A percentile compares a stretch with the other conserved stretches of the same genome.
Conservation (phyloP, 2,113 vertebrate species). For the Cichladusa arquata region DNA sequence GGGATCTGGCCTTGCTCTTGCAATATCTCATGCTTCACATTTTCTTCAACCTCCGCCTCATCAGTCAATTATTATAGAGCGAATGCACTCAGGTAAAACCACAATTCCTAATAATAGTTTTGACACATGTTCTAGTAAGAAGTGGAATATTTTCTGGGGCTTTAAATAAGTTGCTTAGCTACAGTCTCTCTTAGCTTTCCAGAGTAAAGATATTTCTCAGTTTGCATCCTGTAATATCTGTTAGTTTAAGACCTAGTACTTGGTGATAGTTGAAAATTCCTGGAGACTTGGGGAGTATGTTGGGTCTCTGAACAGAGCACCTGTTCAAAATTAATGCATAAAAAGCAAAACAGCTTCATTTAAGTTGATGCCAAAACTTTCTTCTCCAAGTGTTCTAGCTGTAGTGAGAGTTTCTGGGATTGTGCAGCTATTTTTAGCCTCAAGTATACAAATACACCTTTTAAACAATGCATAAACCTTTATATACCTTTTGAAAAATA, state of each 20-base stretch:
- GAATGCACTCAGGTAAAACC: slow-evolving; percentile 96
- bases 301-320: not conserved
- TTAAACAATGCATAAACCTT: not conserved
- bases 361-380: not conserved
- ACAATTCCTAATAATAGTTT: not conserved
- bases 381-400: not conserved
- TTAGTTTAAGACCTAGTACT: not conserved
- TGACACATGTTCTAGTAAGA: not conserved
- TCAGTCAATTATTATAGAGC: slow-evolving; percentile 98
- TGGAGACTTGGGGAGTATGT: not conserved
- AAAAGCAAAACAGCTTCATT: not conserved
- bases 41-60: slow-evolving; percentile 98
- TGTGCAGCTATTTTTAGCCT: not conserved
- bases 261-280: not conserved
- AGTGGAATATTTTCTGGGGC: not conserved
- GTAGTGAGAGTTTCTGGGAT: not conserved
- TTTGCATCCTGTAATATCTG: not conserved
- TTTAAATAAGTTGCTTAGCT: not conserved
- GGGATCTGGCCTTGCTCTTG: slow-evolving; percentile 91
- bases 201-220: not conserved
- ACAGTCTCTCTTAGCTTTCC: not conserved
- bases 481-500: not conserved
- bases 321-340: not conserved
- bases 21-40: slow-evolving; percentile 97
- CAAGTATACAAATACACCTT: not conserved